Percentiles rank a stretch among this genome's conserved stretches.
Evolutionary conservation across 2,888 invertebrate genomes (phyloP).

Genomic region (Sussaba pulchella): DNA sequence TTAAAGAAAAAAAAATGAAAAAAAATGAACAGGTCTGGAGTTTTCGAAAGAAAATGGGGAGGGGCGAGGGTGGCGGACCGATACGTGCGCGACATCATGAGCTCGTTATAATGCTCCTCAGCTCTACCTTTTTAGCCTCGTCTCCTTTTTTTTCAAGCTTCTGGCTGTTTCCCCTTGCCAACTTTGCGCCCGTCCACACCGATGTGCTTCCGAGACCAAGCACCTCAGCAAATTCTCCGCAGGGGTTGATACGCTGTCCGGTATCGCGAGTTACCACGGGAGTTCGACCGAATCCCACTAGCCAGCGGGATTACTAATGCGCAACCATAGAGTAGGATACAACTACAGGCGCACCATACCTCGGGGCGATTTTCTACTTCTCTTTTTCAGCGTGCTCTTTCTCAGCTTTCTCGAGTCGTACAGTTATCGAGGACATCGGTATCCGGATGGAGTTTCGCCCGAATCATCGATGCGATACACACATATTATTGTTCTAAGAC

Average conservation of each 20-base stretch:
- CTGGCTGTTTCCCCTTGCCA: constrained; percentile 29
- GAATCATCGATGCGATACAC: constrained; percentile 37
- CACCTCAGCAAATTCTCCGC: background rate
- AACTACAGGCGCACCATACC: constrained; percentile 4
- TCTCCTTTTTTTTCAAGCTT: constrained; percentile 16
- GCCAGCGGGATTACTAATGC: constrained; percentile 26
- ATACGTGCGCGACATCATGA: constrained; percentile 79
- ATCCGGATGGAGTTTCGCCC: constrained; percentile 42
- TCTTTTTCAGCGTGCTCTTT: constrained; percentile 14
- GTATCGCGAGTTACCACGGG: constrained; percentile 26
- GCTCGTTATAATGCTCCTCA: constrained; percentile 76
- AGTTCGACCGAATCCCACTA: background rate
- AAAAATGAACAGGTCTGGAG: constrained; percentile 22
- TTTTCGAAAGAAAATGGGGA: constrained; percentile 53
- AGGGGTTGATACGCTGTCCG: constrained; percentile 30
- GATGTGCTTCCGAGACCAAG: constrained; percentile 31
- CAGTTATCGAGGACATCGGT: constrained; percentile 35
- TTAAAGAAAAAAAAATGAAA: constrained; percentile 40
- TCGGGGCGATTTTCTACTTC: background rate
- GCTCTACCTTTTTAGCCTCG: background rate
- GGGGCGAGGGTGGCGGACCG: constrained; percentile 57
- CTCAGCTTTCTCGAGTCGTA: constrained; percentile 39
- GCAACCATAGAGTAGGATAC: constrained; percentile 23
- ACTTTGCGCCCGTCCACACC: constrained; percentile 39
- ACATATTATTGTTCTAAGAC: background rate